Base-by-base conservation (phyloP, 2,888 invertebrate genomes). In the Aleiodes leptofemur region DNA sequence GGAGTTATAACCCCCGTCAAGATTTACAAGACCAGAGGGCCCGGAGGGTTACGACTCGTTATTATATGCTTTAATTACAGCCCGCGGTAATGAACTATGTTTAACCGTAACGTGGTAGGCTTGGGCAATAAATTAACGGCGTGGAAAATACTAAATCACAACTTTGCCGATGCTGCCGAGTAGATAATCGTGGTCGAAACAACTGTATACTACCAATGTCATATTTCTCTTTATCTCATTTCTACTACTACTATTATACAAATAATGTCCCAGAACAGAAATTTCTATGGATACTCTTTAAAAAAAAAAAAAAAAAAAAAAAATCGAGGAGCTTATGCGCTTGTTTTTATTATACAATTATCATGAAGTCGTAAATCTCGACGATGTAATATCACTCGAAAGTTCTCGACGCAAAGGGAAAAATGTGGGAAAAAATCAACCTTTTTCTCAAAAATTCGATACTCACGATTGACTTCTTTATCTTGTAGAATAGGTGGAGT, bases 101-200 rank as follows among this genome's bases (percentile, higher is more conserved):
- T 87, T 87, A 88, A 84, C 87, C 86, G 87, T 86, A 87, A 87
- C 86, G 87, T 86, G 85, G 87, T 87, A 87, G 88, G 86, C 87
- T 85, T 84, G 86, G 64, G 85, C 86, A 84, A 87, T 88, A 87
- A 87, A 86, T 87, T 87, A 87, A 87, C 87, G 84, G 83, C 83
- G 86, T 84, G 86, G 86, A 87, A 88, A 88, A 87, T 88, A 88
- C 87, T 88, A 87, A 88, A 88, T 88, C 88, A 87, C 85, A 86
- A 86, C 85, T 87, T 86, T 87, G 86, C 87, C 86, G 87, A 88
- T 88, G 87, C 86, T 86, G 85, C 86, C 86, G 87, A 86, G 87
- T 85, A 87, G 87, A 87, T 88, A 87, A 88, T 87, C 88, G 86
- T 70, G 83, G 57, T 81, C 82, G 82, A 82, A 87, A 86, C 86